A percentile compares a stretch with the other conserved stretches of the same genome.
Evolutionary conservation across 2,113 vertebrate species (phyloP).

Genomic region (Petrocephalus zakoni): DNA sequence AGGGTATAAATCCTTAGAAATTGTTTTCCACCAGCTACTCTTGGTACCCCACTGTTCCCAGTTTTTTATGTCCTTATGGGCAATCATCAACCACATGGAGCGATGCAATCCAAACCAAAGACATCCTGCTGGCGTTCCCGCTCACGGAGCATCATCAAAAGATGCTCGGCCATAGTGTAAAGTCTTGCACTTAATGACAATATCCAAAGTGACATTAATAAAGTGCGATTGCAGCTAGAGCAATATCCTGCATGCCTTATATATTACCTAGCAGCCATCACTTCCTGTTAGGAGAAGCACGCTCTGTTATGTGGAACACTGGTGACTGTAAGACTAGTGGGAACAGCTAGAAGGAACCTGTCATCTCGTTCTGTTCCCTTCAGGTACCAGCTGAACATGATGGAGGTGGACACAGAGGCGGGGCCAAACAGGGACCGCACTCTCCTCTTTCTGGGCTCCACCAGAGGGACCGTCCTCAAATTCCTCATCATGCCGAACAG

Average conservation of each 20-base stretch:
- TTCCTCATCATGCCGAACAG: constrained; percentile 79
- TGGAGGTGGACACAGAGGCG: constrained; percentile 79
- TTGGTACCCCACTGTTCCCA: not conserved
- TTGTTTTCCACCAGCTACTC: not conserved
- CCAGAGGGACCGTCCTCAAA: constrained; percentile 83
- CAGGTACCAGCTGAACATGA: constrained; percentile 87
- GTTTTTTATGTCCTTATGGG: not conserved
- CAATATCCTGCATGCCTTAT: not conserved
- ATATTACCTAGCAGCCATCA: not conserved
- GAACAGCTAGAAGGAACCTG: not conserved
- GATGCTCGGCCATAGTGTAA: not conserved
- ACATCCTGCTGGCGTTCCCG: not conserved
- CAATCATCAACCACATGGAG: not conserved
- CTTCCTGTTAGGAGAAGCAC: not conserved
- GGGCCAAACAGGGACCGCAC: constrained; percentile 84
- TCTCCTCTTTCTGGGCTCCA: constrained; percentile 84
- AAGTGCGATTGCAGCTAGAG: not conserved
- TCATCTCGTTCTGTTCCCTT: not conserved
- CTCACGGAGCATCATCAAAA: not conserved
- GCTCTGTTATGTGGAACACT: not conserved
- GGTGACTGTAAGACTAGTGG: not conserved
- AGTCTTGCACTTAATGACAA: not conserved
- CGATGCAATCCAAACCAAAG: not conserved
- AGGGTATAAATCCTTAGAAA: not conserved
- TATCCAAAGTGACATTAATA: not conserved